Base-by-base conservation (phyloP, 2,888 invertebrate genomes). In the Cyaniris semiargus region DNA sequence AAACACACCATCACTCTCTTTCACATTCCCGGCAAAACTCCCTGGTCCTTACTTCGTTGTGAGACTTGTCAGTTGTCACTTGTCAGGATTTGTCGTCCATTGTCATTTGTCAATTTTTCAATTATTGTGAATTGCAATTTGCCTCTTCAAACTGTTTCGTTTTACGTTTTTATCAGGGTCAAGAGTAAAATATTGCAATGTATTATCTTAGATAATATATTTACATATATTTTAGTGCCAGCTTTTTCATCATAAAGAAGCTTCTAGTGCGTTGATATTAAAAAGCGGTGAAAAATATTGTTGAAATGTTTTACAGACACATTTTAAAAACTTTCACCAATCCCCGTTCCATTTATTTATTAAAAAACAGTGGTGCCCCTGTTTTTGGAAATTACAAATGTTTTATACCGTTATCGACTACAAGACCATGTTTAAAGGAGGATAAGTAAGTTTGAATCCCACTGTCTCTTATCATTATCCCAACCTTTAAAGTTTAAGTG, bases 401-500 rank as follows among this genome's bases (percentile, higher is more conserved):
- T 78, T 82, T 86, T 78, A 85, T 87, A 31, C 90, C 89, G 38
- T 81, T 93, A 76, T 91, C 91, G n/a, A 92, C 93, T 0, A 89
- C 89, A 0, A 86, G 87, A 79, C 85, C 86, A 44, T 88, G 88
- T 23, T 82, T 89, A 75, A 88, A 90, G 79, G 89, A 90, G 5
- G 92, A 93, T 80, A 94, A 90, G 93, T 93, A 83, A 91, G 92
- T 90, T 31, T 10, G 10, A 44, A 31, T n/a, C 71, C 27, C 15
- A 27, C 8, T 44, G n/a, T 13, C 23, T 13, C 27, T 66, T 66
- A 60, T 5, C 13, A 60, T 13, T 66, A 27, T 5, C 27, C 23
- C 31, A 66, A 18, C 66, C 66, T 31, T 60, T 60, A n/a, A n/a
- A n/a, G n/a, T n/a, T n/a, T n/a, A 6, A 15, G 27, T 27, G 4